Conservation (phyloP, 2,797 vertebrate species). For the Momotus momota region DNA sequence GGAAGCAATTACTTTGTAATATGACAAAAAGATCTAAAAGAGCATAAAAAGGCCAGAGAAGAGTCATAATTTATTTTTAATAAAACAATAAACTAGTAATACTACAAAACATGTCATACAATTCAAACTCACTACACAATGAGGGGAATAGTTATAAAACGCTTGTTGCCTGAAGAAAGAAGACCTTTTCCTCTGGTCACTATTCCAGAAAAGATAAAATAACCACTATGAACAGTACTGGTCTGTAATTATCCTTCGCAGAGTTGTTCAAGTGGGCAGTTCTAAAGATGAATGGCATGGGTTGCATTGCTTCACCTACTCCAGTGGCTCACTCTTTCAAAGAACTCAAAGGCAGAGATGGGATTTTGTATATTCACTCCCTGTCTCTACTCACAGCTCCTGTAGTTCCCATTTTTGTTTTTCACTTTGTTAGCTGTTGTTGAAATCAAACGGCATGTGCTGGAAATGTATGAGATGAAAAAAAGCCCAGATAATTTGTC, state of each 20-base stretch:
- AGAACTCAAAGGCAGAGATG: not conserved
- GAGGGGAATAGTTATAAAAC: not conserved
- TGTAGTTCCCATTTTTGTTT: not conserved
- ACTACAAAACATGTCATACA: not conserved
- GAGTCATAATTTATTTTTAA: not conserved
- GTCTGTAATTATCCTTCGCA: not conserved
- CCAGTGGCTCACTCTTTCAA: not conserved
- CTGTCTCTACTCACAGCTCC: not conserved
- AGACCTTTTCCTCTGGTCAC: not conserved
- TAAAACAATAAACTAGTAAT: not conserved
- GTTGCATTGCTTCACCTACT: not conserved
- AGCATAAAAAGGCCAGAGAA: not conserved
- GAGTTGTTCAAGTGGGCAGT: not conserved
- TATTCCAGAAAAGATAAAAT: not conserved
- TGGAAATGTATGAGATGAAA: not conserved
- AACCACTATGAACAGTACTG: not conserved
- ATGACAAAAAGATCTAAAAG: not conserved
- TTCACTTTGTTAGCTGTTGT: not conserved
- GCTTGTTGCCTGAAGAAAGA: not conserved
- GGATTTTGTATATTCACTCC: not conserved
- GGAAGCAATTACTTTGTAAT: not conserved
- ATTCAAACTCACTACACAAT: not conserved
- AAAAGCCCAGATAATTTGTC: not conserved
- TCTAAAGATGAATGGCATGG: not conserved
- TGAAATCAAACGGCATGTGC: not conserved